Evolutionary conservation across 2,797 vertebrate genomes (phyloP).

Genomic region (Cryptoblepharus egeriae): DNA sequence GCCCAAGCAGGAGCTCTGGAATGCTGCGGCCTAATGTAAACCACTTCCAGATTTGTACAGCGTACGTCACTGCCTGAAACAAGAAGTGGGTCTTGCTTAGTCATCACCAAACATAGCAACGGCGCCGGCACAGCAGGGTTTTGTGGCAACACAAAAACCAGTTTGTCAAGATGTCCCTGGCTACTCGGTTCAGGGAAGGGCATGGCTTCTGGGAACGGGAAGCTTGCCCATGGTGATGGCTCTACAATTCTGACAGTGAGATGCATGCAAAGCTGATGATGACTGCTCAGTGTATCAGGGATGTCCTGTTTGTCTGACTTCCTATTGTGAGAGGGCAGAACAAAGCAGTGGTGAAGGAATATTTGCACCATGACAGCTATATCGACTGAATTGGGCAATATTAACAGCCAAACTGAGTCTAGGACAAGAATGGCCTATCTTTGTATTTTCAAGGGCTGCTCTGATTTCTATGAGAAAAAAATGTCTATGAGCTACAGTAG

Average conservation of each 20-base stretch:
- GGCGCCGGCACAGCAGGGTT: slow-evolving; percentile 64
- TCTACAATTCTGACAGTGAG: neutral
- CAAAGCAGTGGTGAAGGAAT: neutral
- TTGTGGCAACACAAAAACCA: neutral
- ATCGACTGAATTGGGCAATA: rapidly evolving
- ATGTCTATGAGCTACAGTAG: too few species aligned
- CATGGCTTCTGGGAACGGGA: slow-evolving; percentile 56
- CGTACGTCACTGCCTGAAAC: slow-evolving; percentile 73
- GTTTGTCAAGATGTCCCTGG: slow-evolving; percentile 59
- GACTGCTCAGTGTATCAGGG: neutral
- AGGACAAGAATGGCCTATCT: neutral
- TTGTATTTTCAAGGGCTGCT: neutral
- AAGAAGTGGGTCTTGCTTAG: slow-evolving; percentile 45
- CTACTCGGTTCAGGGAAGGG: neutral
- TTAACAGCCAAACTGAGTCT: rapidly evolving
- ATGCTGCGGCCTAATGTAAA: slow-evolving; percentile 49
- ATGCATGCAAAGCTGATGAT: slow-evolving; percentile 18
- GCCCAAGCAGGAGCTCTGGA: slow-evolving; percentile 48
- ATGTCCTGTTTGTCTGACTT: neutral
- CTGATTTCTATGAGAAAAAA: neutral
- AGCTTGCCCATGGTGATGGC: neutral
- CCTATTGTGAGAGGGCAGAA: neutral
- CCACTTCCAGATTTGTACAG: slow-evolving; percentile 58
- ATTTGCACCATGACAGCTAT: neutral
- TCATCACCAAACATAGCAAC: slow-evolving; percentile 73